Base-by-base conservation (phyloP, 2,888 invertebrate genomes). In the Hetaerina titia region DNA sequence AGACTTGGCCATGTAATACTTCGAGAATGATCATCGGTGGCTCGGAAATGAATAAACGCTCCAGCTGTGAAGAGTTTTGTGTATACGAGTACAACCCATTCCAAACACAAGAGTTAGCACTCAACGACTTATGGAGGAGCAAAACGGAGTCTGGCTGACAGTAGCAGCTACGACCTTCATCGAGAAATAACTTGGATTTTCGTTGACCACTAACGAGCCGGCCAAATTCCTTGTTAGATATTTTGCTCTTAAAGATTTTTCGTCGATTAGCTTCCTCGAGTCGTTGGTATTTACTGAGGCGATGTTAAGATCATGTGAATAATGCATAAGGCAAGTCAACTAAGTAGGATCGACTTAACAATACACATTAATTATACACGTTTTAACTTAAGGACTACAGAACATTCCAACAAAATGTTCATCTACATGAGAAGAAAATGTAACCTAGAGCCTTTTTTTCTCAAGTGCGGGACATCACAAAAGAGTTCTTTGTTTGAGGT, bases 1-100 rank as follows among this genome's bases (percentile, higher is more conserved):
- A 22, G 13, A 31, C 31, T 81, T 81, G 81, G 81, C 81, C 81
- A 81, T 81, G 81, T 31, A 81, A 81, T 81, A 81, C 81, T 81
- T 31, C 11, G 81, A 25, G 13, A 31, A 81, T 31, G 81, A 81
- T 31, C 81, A 81, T 31, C 13, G 81, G 81, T 11, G 81, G 31
- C 81, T 15, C 0, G 81, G 81, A 31, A 11, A 81, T 31, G n/a
- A 81, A 11, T 25, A 15, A 81, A 31, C 11, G 25, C 69, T 22
- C 22, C 69, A 69, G 5, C 25, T 31, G 81, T 31, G 81, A 22
- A 31, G 81, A 81, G 31, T 25, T 45, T 45, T 45, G 45, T 45
- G 45, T 45, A n/a, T n/a, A n/a, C n/a, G n/a, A n/a, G 45, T 45
- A 45, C 45, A 25, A 31, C 25, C 81, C 81, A 31, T 81, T 31